Evolutionary conservation across 2,797 vertebrate genomes (phyloP), one percentile per base, ranked within the genome.

Genomic region (Enteromius fasciolatus): DNA sequence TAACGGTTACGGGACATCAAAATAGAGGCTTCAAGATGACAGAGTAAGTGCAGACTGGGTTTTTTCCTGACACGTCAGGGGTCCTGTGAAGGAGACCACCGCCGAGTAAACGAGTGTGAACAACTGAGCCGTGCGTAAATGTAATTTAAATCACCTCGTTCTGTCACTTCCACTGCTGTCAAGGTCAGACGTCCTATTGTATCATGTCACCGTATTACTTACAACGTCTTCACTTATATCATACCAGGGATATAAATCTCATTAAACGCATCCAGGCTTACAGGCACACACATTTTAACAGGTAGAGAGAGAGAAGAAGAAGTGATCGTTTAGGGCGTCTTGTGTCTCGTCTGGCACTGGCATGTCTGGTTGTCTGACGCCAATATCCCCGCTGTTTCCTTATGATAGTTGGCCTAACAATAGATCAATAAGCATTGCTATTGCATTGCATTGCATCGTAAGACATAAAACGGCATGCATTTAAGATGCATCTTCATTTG

Each of bases 131-230:
- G 48, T 85, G 81, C 39, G 88, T 87, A 86, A 89, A 85, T 83
- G 86, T 82, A 70, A 84, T 85, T 85, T 85, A 91, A 91, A 92
- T 92, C 90, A 92, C 88, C 92, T 88, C 82, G 85, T 92, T 92
- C 84, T 91, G 92, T 93, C 94, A 93, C 69, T 78, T 80, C 78
- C 50, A 66, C 66, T 75, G 83, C 33, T 83, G 88, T 88, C 90
- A 90, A 90, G 90, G 90, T 90, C 90, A 90, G 85, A 83, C 84
- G 75, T 86, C 86, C 74, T 61, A 81, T 85, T 84, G 84, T 76
- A 85, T 86, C 59, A 76, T 78, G 87, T 87, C 88, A 87, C 81
- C 82, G 72, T 88, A 82, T 87, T 12, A 61, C 85, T 88, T 77
- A 84, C 81, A 85, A 52, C 33, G 63, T 78, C 87, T 86, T 86